A percentile compares a stretch with the other conserved stretches of the same genome.
These are phyloP conservation scores for Trichonephila clavipes DNA, from an alignment of 1,140 invertebrate genomes.

Conservation along the genomic window DNA sequence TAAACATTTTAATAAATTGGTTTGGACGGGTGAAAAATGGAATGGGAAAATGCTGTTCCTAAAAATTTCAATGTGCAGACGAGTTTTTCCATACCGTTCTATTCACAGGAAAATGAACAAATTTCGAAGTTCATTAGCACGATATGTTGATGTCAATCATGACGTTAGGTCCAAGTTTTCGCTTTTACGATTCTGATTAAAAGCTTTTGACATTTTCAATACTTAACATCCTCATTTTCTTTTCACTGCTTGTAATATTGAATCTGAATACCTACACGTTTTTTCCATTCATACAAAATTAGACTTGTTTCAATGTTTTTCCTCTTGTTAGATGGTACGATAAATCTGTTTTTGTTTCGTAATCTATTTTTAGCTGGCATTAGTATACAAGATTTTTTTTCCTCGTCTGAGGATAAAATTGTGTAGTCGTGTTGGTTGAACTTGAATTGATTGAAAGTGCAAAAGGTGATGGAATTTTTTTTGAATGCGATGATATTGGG, in stretches of 20 bases:
- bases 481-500: not conserved
- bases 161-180: not conserved
- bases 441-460: not conserved
- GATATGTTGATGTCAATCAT: not conserved
- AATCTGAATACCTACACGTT: not conserved
- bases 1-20: too few species aligned
- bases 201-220: constrained; percentile 3
- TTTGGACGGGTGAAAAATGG: too few species aligned
- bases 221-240: not conserved
- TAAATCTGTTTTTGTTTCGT: not conserved
- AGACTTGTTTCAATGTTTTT: not conserved
- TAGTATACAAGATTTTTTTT: not conserved
- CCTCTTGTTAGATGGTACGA: not conserved
- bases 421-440: not conserved
- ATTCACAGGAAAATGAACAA: too few species aligned
- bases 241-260: not conserved
- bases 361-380: not conserved
- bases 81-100: too few species aligned
- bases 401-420: not conserved
- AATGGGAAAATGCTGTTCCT: too few species aligned
- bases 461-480: not conserved
- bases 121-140: not conserved
- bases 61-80: too few species aligned
- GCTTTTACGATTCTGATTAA: not conserved
- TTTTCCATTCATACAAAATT: not conserved